Base-by-base conservation (phyloP, 37 sponge, comb jelly and placozoan species). In the Halichondria panicea region DNA sequence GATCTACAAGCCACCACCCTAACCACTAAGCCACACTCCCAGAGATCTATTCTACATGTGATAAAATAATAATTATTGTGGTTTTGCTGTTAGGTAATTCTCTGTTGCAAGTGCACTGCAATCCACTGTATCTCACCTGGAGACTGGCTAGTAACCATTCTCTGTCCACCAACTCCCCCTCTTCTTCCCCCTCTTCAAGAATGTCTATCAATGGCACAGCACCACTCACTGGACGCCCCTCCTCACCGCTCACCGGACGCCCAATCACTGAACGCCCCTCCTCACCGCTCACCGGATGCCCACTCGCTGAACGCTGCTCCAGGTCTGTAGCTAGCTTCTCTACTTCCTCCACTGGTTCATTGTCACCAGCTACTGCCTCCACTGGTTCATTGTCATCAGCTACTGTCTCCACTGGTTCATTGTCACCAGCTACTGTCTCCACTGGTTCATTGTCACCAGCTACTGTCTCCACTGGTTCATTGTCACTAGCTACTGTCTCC, bases 141-240 rank as follows among this genome's bases (percentile, higher is more conserved):
- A 66, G 15, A 19, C 72, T 37, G 30, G 66, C 52, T 55, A 88
- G 15, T 13, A 83, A 36, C n/a, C 67, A 78, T 38, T 84, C 86
- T 77, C 71, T 68, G 44, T 61, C 67, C 4, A 79, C 46, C 30
- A 15, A 71, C 41, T 62, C 75, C 32, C 52, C 66, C 44, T 85
- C 82, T 36, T 66, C 87, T 32, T 74, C 82, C 0, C 75, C 74
- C 37, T 85, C 77, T 37, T 83, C 85, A 8, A 28, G 42, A 60
- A 60, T 46, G 27, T 84, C 81, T 35, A 25, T 64, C 37, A 66
- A 44, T 32, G 48, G 11, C 4, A 11, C 36, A 19, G 34, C 36
- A 19, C 3, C 34, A 37, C 18, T 43, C 34, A 50, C 53, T 27
- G 38, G 46, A 3, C 4, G 45, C 24, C 11, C 21, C 45, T 43